Evolutionary conservation across 2,888 invertebrate genomes (phyloP), one percentile per base, ranked within the genome.

Genomic region (Pseudoips prasinana): DNA sequence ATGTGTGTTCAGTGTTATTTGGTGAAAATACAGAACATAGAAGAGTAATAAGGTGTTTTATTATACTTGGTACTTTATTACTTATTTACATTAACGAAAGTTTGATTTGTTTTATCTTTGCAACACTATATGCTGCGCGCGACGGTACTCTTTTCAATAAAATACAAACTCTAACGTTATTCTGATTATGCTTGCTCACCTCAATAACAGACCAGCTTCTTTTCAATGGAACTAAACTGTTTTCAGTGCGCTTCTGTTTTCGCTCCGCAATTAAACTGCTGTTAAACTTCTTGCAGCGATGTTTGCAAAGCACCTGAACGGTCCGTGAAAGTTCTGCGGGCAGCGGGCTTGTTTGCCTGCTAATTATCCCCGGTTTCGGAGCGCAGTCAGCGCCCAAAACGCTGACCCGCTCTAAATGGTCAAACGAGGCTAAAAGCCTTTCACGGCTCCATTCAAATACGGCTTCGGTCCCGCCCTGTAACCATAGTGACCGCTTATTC

Each of bases 221-320:
- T 83, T 86, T 82, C 75, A 79, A 61, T 54, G 65, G 64, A 82
- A 78, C 76, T 76, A 77, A 85, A 86, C 71, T 74, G 81, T 82
- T 79, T 83, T 78, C 81, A 73, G 72, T 71, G 75, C 82, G 79
- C 77, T 82, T 79, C 81, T 84, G 84, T 86, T 83, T 85, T 85
- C 78, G 75, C 73, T 72, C 71, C 73, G 83, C 84, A 86, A 87
- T 88, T 85, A 86, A 87, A 87, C 85, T 83, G 81, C 81, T 85
- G 87, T 84, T 85, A 85, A 88, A 88, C 71, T 88, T 86, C 85
- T 84, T 85, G 85, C 84, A 79, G 79, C 73, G 64, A 70, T 86
- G 79, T 87, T 87, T 86, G 84, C 77, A 61, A 75, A 83, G 82
- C 80, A 86, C 87, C 87, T 86, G 85, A 81, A 76, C 66, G 78